Conservation (phyloP, 2,888 invertebrate genomes). For the Euphydryas editha region DNA sequence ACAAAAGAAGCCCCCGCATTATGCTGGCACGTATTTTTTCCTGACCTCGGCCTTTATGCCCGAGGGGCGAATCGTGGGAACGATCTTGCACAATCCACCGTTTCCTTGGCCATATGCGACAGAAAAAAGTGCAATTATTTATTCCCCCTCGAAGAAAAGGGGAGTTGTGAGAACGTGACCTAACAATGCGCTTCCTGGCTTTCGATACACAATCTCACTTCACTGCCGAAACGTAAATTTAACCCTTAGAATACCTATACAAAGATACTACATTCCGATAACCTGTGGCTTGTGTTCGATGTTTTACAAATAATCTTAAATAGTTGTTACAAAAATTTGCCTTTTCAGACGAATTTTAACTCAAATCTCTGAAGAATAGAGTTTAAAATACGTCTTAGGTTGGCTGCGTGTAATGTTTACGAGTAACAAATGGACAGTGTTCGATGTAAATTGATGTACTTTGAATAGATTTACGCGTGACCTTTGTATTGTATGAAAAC, state of each 20-base stretch:
- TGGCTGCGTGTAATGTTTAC: slow-evolving; percentile 42
- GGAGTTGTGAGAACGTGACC: slow-evolving; percentile 84
- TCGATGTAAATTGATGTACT: slow-evolving; percentile 62
- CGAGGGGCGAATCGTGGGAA: slow-evolving; percentile 82
- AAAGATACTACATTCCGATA: slow-evolving; percentile 65
- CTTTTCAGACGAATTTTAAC: slow-evolving; percentile 46
- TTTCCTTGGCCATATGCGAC: slow-evolving; percentile 83
- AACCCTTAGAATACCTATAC: slow-evolving; percentile 56
- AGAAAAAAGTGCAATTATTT: slow-evolving; percentile 84
- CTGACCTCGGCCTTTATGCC: slow-evolving; percentile 80
- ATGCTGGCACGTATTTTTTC: slow-evolving; percentile 80
- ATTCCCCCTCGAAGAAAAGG: slow-evolving; percentile 83
- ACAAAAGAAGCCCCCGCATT: slow-evolving; percentile 77
- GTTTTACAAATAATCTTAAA: slow-evolving; percentile 67
- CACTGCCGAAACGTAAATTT: slow-evolving; percentile 59
- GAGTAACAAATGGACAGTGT: slow-evolving; percentile 60
- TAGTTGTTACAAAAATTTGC: slow-evolving; percentile 53
- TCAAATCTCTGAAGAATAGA: slow-evolving; percentile 43
- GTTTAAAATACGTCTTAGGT: slow-evolving; percentile 42
- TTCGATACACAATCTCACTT: slow-evolving; percentile 73
- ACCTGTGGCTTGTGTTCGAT: slow-evolving; percentile 53
- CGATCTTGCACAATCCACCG: slow-evolving; percentile 78
- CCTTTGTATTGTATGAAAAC: slow-evolving; percentile 81
- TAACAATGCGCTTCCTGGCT: slow-evolving; percentile 83
- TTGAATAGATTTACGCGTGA: slow-evolving; percentile 80